These are phyloP conservation scores for Liparis tanakae DNA, from an alignment of 2,797 vertebrate genomes.

Conservation along the genomic window DNA sequence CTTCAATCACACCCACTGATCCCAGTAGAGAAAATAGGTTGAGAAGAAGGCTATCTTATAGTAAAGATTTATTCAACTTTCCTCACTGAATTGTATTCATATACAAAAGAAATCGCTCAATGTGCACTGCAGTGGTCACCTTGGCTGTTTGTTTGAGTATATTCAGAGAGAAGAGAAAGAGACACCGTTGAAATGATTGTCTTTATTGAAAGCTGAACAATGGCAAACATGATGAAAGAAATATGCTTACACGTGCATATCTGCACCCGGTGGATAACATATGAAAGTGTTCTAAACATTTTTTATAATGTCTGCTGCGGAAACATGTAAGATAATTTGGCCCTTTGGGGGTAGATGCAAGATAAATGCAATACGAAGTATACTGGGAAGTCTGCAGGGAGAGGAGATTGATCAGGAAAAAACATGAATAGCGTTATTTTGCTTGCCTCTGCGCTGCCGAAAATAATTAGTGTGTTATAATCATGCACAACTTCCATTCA, in stretches of 20 bases:
- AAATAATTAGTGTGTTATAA: conserved; percentile 33
- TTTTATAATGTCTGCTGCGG: conserved; percentile 52
- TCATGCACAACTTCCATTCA: conserved; percentile 37
- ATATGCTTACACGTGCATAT: conserved; percentile 64
- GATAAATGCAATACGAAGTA: conserved; percentile 50
- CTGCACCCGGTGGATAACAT: conserved; percentile 56
- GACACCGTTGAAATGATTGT: conserved; percentile 32
- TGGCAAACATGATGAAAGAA: conserved; percentile 51
- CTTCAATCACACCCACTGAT: conserved; percentile 70
- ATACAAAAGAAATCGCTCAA: conserved; percentile 18
- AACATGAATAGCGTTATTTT: conserved; percentile 43
- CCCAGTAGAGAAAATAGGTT: conserved; percentile 59
- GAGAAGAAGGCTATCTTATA: conserved; percentile 47
- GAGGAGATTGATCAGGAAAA: conserved; percentile 55
- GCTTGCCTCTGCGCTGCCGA: conserved; percentile 43
- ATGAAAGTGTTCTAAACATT: conserved; percentile 58
- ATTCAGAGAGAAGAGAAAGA: conserved; percentile 31
- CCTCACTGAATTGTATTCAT: conserved; percentile 33
- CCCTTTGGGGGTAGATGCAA: conserved; percentile 48
- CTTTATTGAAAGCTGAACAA: conserved; percentile 56
- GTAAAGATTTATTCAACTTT: conserved; percentile 40
- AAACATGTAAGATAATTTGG: conserved; percentile 66
- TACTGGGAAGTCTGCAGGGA: conserved; percentile 45
- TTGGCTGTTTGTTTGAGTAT: conserved; percentile 39
- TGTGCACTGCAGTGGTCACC: conserved; percentile 10